phyloP scores from a whole-genome alignment of 2,797 vertebrate genomes.

The Rhynchotus rufescens region DNA sequence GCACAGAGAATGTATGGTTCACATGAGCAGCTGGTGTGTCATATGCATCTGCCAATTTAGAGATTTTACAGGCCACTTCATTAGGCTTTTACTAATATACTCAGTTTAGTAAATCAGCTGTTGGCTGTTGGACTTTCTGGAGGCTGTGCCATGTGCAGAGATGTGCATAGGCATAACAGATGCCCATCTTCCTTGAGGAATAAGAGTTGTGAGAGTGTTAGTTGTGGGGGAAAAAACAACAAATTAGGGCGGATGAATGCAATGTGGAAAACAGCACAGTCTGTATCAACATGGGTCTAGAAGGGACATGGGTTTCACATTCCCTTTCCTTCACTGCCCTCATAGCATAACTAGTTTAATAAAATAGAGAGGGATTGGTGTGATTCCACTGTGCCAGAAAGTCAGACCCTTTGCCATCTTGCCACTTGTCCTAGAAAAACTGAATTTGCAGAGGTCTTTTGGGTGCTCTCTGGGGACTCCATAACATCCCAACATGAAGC shows the following conservation, averaged over 20 bases:
- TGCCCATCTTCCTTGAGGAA: neutral
- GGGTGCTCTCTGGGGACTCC: neutral
- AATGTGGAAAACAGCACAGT: neutral
- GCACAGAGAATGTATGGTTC: neutral
- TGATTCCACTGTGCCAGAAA: neutral
- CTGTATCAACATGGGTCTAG: neutral
- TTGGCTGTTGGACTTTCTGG: neutral
- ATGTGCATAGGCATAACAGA: neutral
- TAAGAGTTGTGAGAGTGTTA: accelerated
- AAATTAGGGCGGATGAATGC: neutral
- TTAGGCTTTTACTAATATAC: neutral
- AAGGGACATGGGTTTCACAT: neutral
- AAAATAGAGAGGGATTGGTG: neutral
- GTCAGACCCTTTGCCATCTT: neutral
- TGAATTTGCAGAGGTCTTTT: neutral
- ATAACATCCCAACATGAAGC: neutral
- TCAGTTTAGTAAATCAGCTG: neutral
- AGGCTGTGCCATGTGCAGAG: neutral
- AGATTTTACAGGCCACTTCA: neutral
- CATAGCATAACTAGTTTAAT: neutral
- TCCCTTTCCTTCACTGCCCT: neutral
- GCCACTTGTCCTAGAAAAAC: accelerated
- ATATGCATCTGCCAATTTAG: neutral
- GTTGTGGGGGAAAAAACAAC: neutral
- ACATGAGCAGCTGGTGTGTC: neutral